Percentiles rank a stretch among this genome's conserved stretches.
Conservation (phyloP, 2,888 invertebrate species). For the Dascillus cervinus region DNA sequence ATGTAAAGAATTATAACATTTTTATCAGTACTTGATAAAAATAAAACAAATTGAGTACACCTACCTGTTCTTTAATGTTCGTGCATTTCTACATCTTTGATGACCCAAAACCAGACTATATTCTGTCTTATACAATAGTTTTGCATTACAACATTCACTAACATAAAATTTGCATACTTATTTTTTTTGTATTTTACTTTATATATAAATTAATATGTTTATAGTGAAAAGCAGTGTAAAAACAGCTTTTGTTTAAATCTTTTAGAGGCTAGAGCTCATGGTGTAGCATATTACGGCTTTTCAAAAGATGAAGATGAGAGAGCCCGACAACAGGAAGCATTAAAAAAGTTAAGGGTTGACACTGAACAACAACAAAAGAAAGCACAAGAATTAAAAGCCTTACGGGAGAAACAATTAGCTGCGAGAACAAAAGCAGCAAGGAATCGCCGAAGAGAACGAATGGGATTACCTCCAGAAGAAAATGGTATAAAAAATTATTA, state of each 20-base stretch:
- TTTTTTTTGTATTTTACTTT: constrained; percentile 5
- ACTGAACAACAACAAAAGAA: constrained; percentile 62
- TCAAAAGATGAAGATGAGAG: constrained; percentile 78
- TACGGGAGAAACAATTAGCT: constrained; percentile 59
- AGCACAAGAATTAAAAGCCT: constrained; percentile 51
- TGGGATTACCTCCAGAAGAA: constrained; percentile 58
- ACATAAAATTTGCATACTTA: not conserved
- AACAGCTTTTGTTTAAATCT: constrained; percentile 18
- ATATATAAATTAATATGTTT: no score
- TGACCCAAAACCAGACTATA: no score
- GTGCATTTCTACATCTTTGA: no score
- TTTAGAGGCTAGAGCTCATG: constrained; percentile 83
- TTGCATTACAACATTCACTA: no score
- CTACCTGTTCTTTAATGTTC: no score
- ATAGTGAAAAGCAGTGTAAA: no score
- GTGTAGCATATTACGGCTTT: constrained; percentile 87
- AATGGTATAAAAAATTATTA: constrained; percentile 9
- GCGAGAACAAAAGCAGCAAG: constrained; percentile 65
- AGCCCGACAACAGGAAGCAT: constrained; percentile 69
- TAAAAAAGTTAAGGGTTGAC: constrained; percentile 62
- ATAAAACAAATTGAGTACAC: no score
- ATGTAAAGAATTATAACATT: no score
- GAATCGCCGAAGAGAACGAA: constrained; percentile 62
- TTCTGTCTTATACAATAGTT: no score
- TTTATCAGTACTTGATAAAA: no score